These are phyloP conservation scores for Yponomeuta plumbellus DNA, from an alignment of 2,888 invertebrate species.

Conservation along the genomic window DNA sequence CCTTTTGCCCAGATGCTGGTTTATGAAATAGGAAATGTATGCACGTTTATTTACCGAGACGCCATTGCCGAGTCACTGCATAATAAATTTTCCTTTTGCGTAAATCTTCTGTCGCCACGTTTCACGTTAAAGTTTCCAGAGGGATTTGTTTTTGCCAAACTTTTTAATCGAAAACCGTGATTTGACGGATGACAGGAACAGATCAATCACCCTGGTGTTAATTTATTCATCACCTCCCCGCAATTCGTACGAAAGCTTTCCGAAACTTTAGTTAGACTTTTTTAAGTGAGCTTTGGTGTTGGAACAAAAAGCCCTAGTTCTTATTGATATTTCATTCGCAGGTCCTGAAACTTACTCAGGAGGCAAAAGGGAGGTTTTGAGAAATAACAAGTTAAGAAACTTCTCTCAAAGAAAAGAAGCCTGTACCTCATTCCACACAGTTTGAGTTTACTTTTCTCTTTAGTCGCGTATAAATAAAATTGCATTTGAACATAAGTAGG, in stretches of 20 bases:
- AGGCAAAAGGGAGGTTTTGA: not conserved
- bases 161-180: not conserved
- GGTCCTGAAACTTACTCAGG: not conserved
- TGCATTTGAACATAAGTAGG: not conserved
- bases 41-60: too few species aligned
- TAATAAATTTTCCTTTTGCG: too few species aligned
- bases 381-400: constrained; percentile 1
- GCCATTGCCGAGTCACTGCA: too few species aligned
- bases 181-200: not conserved
- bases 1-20: too few species aligned
- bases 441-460: not conserved
- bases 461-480: not conserved
- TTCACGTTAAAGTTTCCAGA: not conserved
- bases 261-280: not conserved
- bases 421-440: not conserved
- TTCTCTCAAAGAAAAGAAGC: not conserved
- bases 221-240: constrained; percentile 8
- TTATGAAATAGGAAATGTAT: too few species aligned
- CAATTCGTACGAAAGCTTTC: constrained; percentile 5
- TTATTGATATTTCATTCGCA: constrained; percentile 11
- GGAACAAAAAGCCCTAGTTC: constrained; percentile 4
- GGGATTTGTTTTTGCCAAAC: not conserved
- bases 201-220: constrained; percentile 1
- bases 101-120: too few species aligned
- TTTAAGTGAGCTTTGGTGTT: constrained; percentile 4